Conservation (phyloP, 2,888 invertebrate species). For the Sabellastarte sp. region DNA sequence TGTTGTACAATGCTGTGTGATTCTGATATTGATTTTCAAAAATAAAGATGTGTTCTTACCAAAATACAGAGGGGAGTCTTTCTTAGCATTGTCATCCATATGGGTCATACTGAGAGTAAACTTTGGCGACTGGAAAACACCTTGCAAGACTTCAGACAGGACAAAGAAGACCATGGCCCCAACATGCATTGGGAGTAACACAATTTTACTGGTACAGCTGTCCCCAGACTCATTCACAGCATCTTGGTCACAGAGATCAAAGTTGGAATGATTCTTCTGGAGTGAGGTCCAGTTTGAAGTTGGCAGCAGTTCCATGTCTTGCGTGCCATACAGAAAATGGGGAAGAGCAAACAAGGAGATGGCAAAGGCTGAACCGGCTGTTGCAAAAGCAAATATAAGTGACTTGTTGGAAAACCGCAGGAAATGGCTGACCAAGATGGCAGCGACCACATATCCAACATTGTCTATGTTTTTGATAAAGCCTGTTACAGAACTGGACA, state of each 20-base stretch:
- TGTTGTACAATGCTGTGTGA: too few relatives aligned
- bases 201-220: background rate
- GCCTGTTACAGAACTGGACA: conserved; percentile 43
- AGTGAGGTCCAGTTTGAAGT: too few relatives aligned
- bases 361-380: conserved; percentile 11
- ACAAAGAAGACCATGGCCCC: conserved; percentile 25
- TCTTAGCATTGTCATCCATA: conserved; percentile 27
- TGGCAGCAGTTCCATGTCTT: background rate
- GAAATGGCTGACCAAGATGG: conserved; percentile 36
- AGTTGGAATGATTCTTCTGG: background rate
- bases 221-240: background rate
- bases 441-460: conserved; percentile 39
- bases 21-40: too few relatives aligned
- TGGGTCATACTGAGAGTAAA: conserved; percentile 22
- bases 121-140: conserved; percentile 21
- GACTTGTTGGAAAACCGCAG: conserved; percentile 28
- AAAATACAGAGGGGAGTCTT: conserved; percentile 20
- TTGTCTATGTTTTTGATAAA: conserved; percentile 46
- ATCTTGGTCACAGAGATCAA: background rate
- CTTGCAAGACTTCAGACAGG: conserved; percentile 23
- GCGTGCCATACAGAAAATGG: conserved; percentile 22
- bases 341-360: conserved; percentile 24
- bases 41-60: too few relatives aligned
- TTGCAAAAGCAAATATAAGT: conserved; percentile 17
- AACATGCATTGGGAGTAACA: conserved; percentile 11